Percentiles rank a stretch among this genome's conserved stretches.
Evolutionary conservation across 2,888 invertebrate species (phyloP).

Genomic region (Andrena camellia): DNA sequence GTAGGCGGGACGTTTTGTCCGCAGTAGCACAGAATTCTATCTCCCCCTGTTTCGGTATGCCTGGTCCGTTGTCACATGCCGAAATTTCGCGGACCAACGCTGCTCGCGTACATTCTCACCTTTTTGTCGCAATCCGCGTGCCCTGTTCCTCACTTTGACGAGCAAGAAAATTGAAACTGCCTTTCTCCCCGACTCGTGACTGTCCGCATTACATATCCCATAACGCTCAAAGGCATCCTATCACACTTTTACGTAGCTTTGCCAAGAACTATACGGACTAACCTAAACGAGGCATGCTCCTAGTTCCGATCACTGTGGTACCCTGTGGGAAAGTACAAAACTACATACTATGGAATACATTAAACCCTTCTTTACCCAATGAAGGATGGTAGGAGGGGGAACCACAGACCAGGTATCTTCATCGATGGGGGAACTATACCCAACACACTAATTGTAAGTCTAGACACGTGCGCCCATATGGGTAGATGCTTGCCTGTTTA

Average conservation of each 20-base stretch:
- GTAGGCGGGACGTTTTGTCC: constrained; percentile 24
- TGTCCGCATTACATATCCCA: not conserved
- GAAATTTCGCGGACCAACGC: constrained; percentile 48
- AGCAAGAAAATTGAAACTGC: constrained; percentile 26
- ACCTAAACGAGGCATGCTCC: too few species aligned
- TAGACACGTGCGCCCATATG: not conserved
- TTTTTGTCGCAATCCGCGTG: constrained; percentile 45
- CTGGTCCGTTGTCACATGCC: constrained; percentile 2
- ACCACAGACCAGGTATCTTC: too few species aligned
- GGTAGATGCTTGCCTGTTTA: not conserved
- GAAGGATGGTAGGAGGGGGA: too few species aligned
- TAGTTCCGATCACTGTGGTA: too few species aligned
- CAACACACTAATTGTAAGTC: not conserved
- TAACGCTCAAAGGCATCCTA: not conserved
- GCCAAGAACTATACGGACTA: too few species aligned
- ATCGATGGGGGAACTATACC: not conserved
- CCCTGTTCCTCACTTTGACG: constrained; percentile 26
- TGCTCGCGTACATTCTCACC: constrained; percentile 40
- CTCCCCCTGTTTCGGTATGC: constrained; percentile 22
- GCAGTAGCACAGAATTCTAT: constrained; percentile 13
- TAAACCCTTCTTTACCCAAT: too few species aligned
- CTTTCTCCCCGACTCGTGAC: constrained; percentile 17
- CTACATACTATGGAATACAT: too few species aligned
- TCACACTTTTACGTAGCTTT: not conserved
- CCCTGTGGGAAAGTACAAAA: too few species aligned